Percentiles rank a stretch among this genome's conserved stretches.
Evolutionary conservation across 2,888 invertebrate species (phyloP).

Genomic region (Eupithecia tripunctaria): DNA sequence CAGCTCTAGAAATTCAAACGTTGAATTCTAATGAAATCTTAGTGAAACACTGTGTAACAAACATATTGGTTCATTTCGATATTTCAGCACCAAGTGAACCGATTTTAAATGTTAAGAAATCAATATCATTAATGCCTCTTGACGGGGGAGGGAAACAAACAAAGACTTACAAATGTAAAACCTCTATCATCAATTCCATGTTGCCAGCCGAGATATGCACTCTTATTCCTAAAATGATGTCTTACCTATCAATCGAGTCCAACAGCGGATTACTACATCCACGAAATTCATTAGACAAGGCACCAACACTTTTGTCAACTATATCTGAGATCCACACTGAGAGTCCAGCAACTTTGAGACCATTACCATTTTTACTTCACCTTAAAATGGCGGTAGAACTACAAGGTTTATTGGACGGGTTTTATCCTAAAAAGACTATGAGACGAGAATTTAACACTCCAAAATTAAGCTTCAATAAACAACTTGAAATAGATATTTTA

Average conservation of each 20-base stretch:
- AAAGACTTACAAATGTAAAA: slow-evolving; percentile 68
- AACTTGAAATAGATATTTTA: slow-evolving; percentile 35
- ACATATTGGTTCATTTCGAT: slow-evolving; percentile 71
- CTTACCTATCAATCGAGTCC: slow-evolving; percentile 50
- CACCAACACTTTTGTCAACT: slow-evolving; percentile 50
- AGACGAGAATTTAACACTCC: slow-evolving; percentile 8
- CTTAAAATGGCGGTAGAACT: slow-evolving; percentile 40
- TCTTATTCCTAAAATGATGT: slow-evolving; percentile 68
- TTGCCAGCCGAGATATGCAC: slow-evolving; percentile 75
- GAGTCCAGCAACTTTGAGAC: slow-evolving; percentile 29
- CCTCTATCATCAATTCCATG: slow-evolving; percentile 65
- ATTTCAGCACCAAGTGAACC: slow-evolving; percentile 55
- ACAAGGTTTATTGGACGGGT: slow-evolving; percentile 43
- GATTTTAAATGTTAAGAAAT: slow-evolving; percentile 43
- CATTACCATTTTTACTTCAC: slow-evolving; percentile 28
- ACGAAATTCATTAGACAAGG: slow-evolving; percentile 43
- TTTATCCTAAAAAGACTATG: slow-evolving; percentile 6
- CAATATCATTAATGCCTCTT: slow-evolving; percentile 56
- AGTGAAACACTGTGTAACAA: slow-evolving; percentile 67
- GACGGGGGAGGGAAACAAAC: slow-evolving; percentile 54
- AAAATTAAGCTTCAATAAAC: slow-evolving; percentile 11
- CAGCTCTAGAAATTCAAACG: slow-evolving; percentile 61
- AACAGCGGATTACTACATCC: slow-evolving; percentile 39
- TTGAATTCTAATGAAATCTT: slow-evolving; percentile 63
- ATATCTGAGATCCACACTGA: slow-evolving; percentile 52